These are phyloP conservation scores for Epinotia demarniana DNA, from an alignment of 2,888 invertebrate genomes.

Conservation along the genomic window DNA sequence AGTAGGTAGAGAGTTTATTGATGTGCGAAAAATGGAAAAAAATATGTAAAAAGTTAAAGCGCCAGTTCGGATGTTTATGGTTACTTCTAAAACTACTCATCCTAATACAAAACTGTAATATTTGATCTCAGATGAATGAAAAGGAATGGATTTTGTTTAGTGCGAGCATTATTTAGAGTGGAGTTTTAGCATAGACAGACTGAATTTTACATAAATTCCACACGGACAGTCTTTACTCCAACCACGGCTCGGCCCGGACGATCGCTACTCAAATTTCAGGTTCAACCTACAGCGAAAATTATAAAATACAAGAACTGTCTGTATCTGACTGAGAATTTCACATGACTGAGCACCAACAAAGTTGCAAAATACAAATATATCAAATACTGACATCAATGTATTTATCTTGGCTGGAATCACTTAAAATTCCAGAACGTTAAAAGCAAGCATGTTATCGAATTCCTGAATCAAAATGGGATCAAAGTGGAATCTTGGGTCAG, in stretches of 20 bases:
- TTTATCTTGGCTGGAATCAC: constrained; percentile 11
- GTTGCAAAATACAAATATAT: constrained; percentile 14
- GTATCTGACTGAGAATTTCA: neutral
- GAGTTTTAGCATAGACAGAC: neutral
- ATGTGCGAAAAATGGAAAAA: too few species aligned
- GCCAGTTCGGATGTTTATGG: too few species aligned
- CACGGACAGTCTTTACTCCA: neutral
- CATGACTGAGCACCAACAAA: neutral
- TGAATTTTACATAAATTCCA: neutral
- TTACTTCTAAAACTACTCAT: too few species aligned
- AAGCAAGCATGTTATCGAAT: constrained; percentile 32
- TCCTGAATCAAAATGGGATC: constrained; percentile 32
- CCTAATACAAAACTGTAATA: too few species aligned
- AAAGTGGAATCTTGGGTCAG: constrained; percentile 29
- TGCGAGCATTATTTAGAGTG: too few species aligned
- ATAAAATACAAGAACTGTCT: neutral
- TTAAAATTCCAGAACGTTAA: constrained; percentile 28
- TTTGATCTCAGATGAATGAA: too few species aligned
- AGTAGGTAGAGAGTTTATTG: too few species aligned
- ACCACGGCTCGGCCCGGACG: neutral
- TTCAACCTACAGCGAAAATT: neutral
- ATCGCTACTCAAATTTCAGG: neutral
- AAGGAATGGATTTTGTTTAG: too few species aligned
- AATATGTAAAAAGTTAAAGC: too few species aligned
- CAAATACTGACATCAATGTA: constrained; percentile 20